Percentiles rank a stretch among this genome's conserved stretches.
Evolutionary conservation across 2,888 invertebrate genomes (phyloP).

Genomic region (Athrips mouffetella): DNA sequence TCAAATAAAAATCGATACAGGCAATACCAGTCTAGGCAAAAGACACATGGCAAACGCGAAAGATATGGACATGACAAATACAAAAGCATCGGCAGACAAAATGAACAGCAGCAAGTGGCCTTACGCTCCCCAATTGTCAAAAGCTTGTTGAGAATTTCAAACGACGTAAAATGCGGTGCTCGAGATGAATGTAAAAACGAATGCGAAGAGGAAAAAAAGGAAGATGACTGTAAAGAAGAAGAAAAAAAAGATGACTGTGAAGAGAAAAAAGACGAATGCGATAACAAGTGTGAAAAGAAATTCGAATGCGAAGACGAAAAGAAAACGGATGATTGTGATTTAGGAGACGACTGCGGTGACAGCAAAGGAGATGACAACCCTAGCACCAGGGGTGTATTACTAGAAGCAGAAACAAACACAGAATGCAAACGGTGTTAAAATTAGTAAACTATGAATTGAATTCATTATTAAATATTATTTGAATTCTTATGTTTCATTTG

Average conservation of each 20-base stretch:
- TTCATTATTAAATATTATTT: not conserved
- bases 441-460: not conserved
- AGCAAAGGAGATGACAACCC: conserved; percentile 4
- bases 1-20: not conserved
- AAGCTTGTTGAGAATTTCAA: not conserved
- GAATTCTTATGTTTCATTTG: not conserved
- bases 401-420: conserved; percentile 1
- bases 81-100: not conserved
- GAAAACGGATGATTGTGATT: conserved; percentile 18
- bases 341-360: conserved; percentile 10
- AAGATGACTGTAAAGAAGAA: conserved; percentile 27
- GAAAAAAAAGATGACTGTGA: conserved; percentile 19
- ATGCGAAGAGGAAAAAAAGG: conserved; percentile 22
- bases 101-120: not conserved
- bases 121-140: not conserved
- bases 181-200: conserved; percentile 19
- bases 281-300: conserved; percentile 13
- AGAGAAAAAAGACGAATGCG: conserved; percentile 29
- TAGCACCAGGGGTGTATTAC: conserved; percentile 21
- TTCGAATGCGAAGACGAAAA: conserved; percentile 19
- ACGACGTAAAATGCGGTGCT: not conserved
- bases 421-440: conserved; percentile 17
- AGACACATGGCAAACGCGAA: not conserved
- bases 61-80: not conserved
- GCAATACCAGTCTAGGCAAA: not conserved